Base-by-base conservation (phyloP, 2,797 vertebrate species). In the Xenentodon cancila region DNA sequence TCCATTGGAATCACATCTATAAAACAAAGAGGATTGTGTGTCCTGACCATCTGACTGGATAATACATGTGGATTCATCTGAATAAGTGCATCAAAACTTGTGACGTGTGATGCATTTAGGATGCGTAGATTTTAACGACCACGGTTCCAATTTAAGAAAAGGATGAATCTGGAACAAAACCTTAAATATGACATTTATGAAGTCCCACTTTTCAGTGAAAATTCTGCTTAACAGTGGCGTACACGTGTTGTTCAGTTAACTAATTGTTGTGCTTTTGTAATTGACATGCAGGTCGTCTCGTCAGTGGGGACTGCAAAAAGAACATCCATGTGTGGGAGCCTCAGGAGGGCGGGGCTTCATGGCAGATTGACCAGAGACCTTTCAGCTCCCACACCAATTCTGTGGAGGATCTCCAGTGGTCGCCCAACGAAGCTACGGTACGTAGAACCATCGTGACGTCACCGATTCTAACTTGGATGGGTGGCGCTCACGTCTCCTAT, bases 361-460 rank as follows among this genome's bases (percentile, higher is more conserved):
- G 96, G 96, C 86, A 93, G 20, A 92, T 98, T 44, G 96, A 98
- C 88, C 96, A 98, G 72, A 89, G 96, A 42, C 95, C 96, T 0
- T 97, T 96, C 65, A 92, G 92, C 59, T 96, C 94, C 11, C 96
- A 98, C 86, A 94, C 76, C 27, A 91, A 94, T 65, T 97, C 96
- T 0, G 95, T 98, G 40, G 96, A 98, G 85, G 96, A 98, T 81
- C 85, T 98, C 71, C 96, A 98, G 91, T 98, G 96, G 96, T 98
- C 96, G 0, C 96, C 95, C 0, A 96, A 92, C 0, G 96, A 98
- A 92, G 93, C 95, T 48, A 95, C 96, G 25, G 96, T 97, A 88
- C 59, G 93, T 43, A 16, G 12, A 21, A 20, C 16, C 16, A 27
- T 20, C 1, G 40, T 27, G 44, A 59, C 16, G 2, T 46, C 6